phyloP scores from a whole-genome alignment of 2,888 invertebrate genomes.

The Disparrhopalites patrizii region DNA sequence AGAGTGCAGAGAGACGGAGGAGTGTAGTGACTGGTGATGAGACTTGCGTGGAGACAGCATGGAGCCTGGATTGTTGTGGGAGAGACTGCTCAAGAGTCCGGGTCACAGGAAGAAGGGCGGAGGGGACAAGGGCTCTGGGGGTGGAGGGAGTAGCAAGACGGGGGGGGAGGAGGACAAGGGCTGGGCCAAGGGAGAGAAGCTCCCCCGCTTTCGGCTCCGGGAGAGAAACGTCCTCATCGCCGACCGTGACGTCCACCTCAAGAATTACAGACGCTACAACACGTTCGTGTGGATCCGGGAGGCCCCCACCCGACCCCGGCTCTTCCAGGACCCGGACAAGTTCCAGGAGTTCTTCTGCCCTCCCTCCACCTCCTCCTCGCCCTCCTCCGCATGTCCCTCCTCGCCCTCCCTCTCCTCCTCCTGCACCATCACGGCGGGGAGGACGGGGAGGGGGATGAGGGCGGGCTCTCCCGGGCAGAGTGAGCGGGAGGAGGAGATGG shows the following conservation, averaged over 20 bases:
- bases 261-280: conserved; percentile 24
- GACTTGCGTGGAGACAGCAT: too few relatives aligned
- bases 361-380: background rate
- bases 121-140: background rate
- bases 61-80: too few relatives aligned
- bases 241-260: conserved; percentile 3
- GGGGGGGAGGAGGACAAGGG: background rate
- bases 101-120: background rate
- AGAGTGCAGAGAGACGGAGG: background rate
- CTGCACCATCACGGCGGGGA: too few relatives aligned
- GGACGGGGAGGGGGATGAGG: too few relatives aligned
- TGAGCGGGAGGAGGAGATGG: too few relatives aligned
- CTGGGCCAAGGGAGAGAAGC: background rate
- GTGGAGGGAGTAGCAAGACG: too few relatives aligned
- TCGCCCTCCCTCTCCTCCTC: too few relatives aligned
- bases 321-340: conserved; percentile 1
- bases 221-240: background rate
- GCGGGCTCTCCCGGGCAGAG: too few relatives aligned
- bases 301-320: conserved; percentile 9
- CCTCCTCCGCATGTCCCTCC: too few relatives aligned
- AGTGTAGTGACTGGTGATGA: too few relatives aligned
- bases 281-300: conserved; percentile 26
- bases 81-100: background rate
- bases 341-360: background rate
- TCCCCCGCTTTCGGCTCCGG: conserved; percentile 9